Evolutionary conservation across 2,888 invertebrate genomes (phyloP).

Genomic region (Morpho helenor): DNA sequence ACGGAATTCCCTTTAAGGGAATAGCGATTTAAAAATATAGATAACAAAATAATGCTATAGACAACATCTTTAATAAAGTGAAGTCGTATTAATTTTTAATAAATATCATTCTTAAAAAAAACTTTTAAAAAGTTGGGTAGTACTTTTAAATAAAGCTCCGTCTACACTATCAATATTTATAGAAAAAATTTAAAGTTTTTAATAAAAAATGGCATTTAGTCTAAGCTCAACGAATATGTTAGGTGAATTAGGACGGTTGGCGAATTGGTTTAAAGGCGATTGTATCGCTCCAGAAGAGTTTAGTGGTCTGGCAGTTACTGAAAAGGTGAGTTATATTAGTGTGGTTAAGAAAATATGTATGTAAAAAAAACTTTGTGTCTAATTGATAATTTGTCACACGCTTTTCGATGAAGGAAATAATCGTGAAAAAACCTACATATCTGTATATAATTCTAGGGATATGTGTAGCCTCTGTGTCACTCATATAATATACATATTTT

Average conservation of each 20-base stretch:
- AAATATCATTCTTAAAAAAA: too few relatives aligned
- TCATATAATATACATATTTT: too few relatives aligned
- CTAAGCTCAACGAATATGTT: slow-evolving; percentile 63
- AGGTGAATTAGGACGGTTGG: slow-evolving; percentile 64
- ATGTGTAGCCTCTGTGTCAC: too few relatives aligned
- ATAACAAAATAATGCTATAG: too few relatives aligned
- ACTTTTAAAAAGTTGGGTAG: neutral
- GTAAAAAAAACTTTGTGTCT: too few relatives aligned
- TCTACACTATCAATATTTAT: neutral
- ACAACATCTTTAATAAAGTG: neutral
- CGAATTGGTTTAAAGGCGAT: slow-evolving; percentile 68
- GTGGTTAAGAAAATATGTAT: too few relatives aligned
- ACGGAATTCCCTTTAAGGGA: slow-evolving; percentile 27
- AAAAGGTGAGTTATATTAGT: slow-evolving; percentile 52
- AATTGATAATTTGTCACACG: too few relatives aligned
- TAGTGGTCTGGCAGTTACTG: slow-evolving; percentile 62
- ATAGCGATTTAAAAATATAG: slow-evolving; percentile 11
- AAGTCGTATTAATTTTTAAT: neutral
- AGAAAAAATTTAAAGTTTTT: neutral
- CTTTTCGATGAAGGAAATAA: too few relatives aligned
- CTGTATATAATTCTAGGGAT: too few relatives aligned
- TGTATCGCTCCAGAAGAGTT: slow-evolving; percentile 62
- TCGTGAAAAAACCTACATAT: too few relatives aligned
- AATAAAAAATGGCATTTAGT: slow-evolving; percentile 58
- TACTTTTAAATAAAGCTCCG: neutral